A percentile compares a stretch with the other conserved stretches of the same genome.
These are phyloP conservation scores for Botia almorhae DNA, from an alignment of 2,797 vertebrate genomes.

Conservation along the genomic window DNA sequence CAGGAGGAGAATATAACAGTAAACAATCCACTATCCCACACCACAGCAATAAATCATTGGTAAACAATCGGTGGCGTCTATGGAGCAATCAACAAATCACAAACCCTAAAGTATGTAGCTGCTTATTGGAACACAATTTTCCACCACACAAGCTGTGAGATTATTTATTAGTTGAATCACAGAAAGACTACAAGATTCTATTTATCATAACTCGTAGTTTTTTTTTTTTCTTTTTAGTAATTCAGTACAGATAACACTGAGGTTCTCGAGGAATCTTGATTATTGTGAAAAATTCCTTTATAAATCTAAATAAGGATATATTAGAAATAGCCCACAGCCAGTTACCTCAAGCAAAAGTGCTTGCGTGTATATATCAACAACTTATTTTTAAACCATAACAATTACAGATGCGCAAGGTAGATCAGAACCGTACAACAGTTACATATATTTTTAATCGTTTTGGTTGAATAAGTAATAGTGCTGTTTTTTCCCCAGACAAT, in stretches of 20 bases:
- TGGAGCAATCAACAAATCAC: slow-evolving; percentile 95
- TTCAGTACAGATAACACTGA: slow-evolving; percentile 63
- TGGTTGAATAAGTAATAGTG: slow-evolving; percentile 81
- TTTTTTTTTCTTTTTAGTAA: slow-evolving; percentile 46
- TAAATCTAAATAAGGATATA: slow-evolving; percentile 69
- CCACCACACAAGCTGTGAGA: slow-evolving; percentile 92
- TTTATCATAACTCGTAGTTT: slow-evolving; percentile 63
- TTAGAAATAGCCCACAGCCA: slow-evolving; percentile 77
- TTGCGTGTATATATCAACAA: slow-evolving; percentile 68
- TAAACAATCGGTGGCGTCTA: slow-evolving; percentile 96
- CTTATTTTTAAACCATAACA: slow-evolving; percentile 64
- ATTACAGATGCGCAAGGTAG: slow-evolving; percentile 70
- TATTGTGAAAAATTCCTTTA: slow-evolving; percentile 62
- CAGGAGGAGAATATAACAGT: slow-evolving; percentile 94
- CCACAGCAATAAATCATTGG: slow-evolving; percentile 94
- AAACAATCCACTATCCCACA: slow-evolving; percentile 97
- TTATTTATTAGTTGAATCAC: slow-evolving; percentile 82
- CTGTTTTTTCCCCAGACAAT: slow-evolving; percentile 45
- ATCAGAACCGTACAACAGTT: slow-evolving; percentile 73
- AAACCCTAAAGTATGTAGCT: slow-evolving; percentile 94
- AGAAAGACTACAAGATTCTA: slow-evolving; percentile 88
- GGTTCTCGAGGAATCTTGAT: slow-evolving; percentile 54
- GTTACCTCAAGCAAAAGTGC: slow-evolving; percentile 74
- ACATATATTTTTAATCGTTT: slow-evolving; percentile 74
- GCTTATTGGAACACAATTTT: slow-evolving; percentile 90